Evolutionary conservation across 2,113 vertebrate species (phyloP), one percentile per base, ranked within the genome.

Genomic region (Orthochromis indermauri): DNA sequence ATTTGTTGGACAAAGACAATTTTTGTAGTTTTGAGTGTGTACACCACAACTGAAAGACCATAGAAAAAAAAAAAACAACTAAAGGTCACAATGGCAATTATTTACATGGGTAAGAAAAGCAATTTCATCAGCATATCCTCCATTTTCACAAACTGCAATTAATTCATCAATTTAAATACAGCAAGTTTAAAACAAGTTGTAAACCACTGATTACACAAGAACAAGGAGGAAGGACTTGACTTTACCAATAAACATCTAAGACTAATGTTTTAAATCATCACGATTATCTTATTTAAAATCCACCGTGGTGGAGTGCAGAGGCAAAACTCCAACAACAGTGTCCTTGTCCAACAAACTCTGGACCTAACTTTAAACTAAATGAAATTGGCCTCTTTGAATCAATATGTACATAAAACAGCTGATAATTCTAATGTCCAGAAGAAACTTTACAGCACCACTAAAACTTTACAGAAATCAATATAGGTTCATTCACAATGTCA

Each of bases 381-480:
- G 8, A 88, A 88, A 80, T 54, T 88, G 81, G 82, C 63, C 53
- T 84, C 49, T 7, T 59, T 84, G 79, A 92, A 55, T 82, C 13
- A 33, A 63, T 47, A 66, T 83, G 6, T 80, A 88, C 63, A 71
- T 81, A n/a, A 81, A 84, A 33, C 78, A 73, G 57, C n/a, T 19
- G 40, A 78, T 79, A 80, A 17, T 51, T n/a, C 6, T 76, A 85
- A 88, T 49, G 33, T 86, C 12, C n/a, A 86, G 54, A 83, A 57
- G 19, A 79, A 89, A 82, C 63, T 80, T 81, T 24, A 90, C 87
- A 94, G 92, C 90, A 92, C 91, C 92, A 94, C 85, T 8, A 82
- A 47, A 78, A 87, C 71, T 5, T 90, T 88, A 95, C 86, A 92
- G 33, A 88, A 80, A 89, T 10, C 13, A 88, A 51, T 57, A 88